Evolutionary conservation across 2,888 invertebrate species (phyloP).

Genomic region (Mythimna ferrago): DNA sequence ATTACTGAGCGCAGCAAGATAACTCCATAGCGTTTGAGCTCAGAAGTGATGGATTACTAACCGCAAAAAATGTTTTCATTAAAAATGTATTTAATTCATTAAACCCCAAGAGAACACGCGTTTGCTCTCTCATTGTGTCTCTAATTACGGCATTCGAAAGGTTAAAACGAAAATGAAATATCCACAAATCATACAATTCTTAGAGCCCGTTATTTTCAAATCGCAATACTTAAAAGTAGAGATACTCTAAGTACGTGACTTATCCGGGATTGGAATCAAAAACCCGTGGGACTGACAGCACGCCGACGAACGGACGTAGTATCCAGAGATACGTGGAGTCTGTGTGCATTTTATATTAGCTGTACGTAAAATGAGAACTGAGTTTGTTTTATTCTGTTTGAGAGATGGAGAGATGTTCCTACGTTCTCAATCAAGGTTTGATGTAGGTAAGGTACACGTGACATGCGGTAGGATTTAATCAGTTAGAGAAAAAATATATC

Average conservation of each 20-base stretch:
- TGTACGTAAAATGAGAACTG: conserved; percentile 53
- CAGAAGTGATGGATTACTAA: no score
- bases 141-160: no score
- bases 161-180: not conserved
- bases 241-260: conserved; percentile 47
- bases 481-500: conserved; percentile 7
- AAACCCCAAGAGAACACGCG: no score
- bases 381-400: conserved; percentile 52
- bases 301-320: conserved; percentile 31
- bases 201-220: conserved; percentile 35
- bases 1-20: no score
- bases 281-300: conserved; percentile 51
- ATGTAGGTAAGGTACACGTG: conserved; percentile 27
- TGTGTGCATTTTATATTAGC: conserved; percentile 57
- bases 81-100: no score
- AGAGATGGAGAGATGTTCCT: conserved; percentile 37
- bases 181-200: conserved; percentile 18
- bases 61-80: no score
- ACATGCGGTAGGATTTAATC: conserved; percentile 38
- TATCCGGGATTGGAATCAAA: conserved; percentile 48
- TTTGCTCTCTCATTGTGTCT: no score
- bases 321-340: conserved; percentile 30
- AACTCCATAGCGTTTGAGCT: no score
- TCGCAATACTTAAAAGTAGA: conserved; percentile 33
- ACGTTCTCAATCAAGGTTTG: conserved; percentile 33